Evolutionary conservation across 1,140 invertebrate genomes (phyloP).

Genomic region (Lucilia sericata): DNA sequence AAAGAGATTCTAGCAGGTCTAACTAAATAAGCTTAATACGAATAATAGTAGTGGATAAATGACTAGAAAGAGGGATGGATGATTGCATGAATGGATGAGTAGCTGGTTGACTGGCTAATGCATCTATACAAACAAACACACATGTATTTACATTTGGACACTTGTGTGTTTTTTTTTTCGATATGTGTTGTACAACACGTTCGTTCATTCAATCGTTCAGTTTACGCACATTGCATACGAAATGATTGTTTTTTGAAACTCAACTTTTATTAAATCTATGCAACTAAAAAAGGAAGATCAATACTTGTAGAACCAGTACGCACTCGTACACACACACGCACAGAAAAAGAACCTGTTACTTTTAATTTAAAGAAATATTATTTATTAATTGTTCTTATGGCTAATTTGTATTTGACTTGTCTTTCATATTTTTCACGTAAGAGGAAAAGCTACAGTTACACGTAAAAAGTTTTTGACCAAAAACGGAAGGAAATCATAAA

Average conservation of each 20-base stretch:
- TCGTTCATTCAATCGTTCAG: slow-evolving; percentile 21
- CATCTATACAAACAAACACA: slow-evolving; percentile 20
- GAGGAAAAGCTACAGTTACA: slow-evolving; percentile 44
- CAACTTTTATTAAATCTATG: not conserved
- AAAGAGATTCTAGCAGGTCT: not conserved
- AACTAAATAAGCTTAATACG: slow-evolving; percentile 7
- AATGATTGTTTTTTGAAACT: not conserved
- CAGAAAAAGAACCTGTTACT: slow-evolving; percentile 33
- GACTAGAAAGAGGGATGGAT: slow-evolving; percentile 24
- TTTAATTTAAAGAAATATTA: slow-evolving; percentile 29
- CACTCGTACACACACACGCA: not conserved
- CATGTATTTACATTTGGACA: slow-evolving; percentile 23
- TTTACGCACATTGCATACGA: slow-evolving; percentile 32
- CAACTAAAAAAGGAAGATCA: slow-evolving; percentile 37
- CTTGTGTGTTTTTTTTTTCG: not conserved
- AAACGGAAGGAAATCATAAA: slow-evolving; percentile 44
- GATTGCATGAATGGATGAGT: slow-evolving; percentile 35
- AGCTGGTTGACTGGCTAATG: slow-evolving; percentile 26
- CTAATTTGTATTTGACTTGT: slow-evolving; percentile 19
- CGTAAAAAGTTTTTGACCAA: slow-evolving; percentile 35
- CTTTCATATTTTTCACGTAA: slow-evolving; percentile 13
- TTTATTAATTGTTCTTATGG: slow-evolving; percentile 39
- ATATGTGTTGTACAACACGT: slow-evolving; percentile 13
- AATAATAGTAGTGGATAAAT: not conserved
- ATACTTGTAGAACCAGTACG: slow-evolving; percentile 33